Evolutionary conservation across 2,888 invertebrate genomes (phyloP), one percentile per base, ranked within the genome.

Genomic region (Agrypnus murinus): DNA sequence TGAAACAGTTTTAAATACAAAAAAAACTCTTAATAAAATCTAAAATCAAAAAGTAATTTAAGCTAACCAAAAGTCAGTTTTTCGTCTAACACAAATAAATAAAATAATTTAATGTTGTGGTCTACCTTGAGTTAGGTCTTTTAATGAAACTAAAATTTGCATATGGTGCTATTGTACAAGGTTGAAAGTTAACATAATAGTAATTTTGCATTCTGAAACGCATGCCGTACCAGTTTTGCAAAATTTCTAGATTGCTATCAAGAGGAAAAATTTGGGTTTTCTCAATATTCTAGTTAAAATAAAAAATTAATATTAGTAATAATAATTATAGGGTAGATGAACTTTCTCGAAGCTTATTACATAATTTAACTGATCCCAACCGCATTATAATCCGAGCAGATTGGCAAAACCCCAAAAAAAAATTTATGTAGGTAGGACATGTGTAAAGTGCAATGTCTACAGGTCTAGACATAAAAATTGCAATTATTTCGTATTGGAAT

Each of bases 271-370:
- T n/a, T n/a, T n/a, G n/a, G n/a, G n/a, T n/a, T n/a, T n/a, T n/a
- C n/a, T n/a, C n/a, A n/a, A n/a, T n/a, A n/a, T n/a, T n/a, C n/a
- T n/a, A n/a, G n/a, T 53, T 32, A 53, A 31, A 32, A 12, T 25
- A 25, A 34, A 32, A 34, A 34, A 55, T 50, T 36, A 36, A 36
- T 34, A 34, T 55, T 25, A 5, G 25, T 15, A 17, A 59, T n/a
- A 59, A 59, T 59, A 59, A 59, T 43, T 36, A 43, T 45, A 59
- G 45, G 59, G 59, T 59, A 32, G 12, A 59, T 59, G 59, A 59
- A 59, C 59, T 17, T 43, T 59, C 19, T 19, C 38, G 10, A 19
- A 12, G 12, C 43, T 59, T 45, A n/a, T n/a, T n/a, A 59, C 19
- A 19, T 59, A 59, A 59, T 8, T 5, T 38, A 14, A 45, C 14